Base-by-base conservation (phyloP, 2,797 vertebrate species). In the Perodicticus potto region DNA sequence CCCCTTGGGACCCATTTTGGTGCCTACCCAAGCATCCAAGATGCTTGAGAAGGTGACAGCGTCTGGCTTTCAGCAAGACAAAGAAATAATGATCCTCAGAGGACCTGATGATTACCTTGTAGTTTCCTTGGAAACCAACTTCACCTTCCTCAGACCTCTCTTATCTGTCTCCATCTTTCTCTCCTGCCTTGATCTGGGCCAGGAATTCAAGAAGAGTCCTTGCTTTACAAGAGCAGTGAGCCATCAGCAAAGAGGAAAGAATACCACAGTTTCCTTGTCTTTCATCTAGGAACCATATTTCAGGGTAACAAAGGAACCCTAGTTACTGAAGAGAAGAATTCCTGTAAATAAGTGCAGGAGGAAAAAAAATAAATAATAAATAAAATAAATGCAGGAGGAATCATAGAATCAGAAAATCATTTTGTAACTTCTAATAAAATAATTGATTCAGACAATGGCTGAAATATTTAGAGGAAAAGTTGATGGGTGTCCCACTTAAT, bases 111-210 rank as follows among this genome's bases (percentile, higher is more conserved):
- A 22, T 43, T 81, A 92, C 90, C 65, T 91, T 20, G 74, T 27
- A 3, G 94, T 97, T 95, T 90, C 96, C 96, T 83, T 92, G 91
- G 97, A 95, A 97, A 97, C 95, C 43, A 22, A 86, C 57, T 55
- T 94, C 81, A 92, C 32, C 90, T 77, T 90, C 76, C 72, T 69
- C 61, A 2, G 22, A 14, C 29, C 49, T 74, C 32, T 83, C 55
- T 76, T 49, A 63, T 61, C 91, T 73, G 86, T 86, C 81, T 73
- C 43, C 53, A n/a, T 57, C 78, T 32, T 81, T 61, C 55, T 77
- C 88, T 92, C 61, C 57, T 2, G 11, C n/a, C 67, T 93, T 57
- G 55, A 77, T 85, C 29, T 49, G 73, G 74, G 49, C 40, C 73
- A 20, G 0, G 14, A 53, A 57, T 32, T 63, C 40, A 84, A 67